These are phyloP conservation scores for Grapholita molesta DNA, from an alignment of 1,140 invertebrate genomes.

Conservation along the genomic window DNA sequence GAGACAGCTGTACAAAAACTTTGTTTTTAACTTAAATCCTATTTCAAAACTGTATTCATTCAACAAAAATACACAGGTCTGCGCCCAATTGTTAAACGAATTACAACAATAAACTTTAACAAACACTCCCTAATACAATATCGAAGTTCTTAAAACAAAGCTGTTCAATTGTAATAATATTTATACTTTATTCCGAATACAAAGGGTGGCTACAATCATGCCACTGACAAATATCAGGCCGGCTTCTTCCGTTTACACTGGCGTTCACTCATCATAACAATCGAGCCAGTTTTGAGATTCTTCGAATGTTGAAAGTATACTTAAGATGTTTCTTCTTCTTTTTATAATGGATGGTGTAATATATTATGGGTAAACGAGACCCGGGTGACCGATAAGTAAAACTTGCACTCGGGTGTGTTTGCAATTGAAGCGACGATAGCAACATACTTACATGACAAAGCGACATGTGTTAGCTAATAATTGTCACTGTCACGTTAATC, in stretches of 20 bases:
- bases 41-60: neutral
- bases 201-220: conserved; percentile 6
- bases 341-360: conserved; percentile 7
- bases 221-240: conserved; percentile 2
- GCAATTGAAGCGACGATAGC: too few species aligned
- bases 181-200: neutral
- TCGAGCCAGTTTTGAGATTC: conserved; percentile 48
- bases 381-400: neutral
- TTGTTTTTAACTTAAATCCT: neutral
- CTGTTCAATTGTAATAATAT: conserved; percentile 9
- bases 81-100: neutral
- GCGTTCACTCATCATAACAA: conserved; percentile 36
- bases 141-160: conserved; percentile 3
- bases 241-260: conserved; percentile 35
- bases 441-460: too few species aligned
- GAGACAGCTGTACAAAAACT: neutral
- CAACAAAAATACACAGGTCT: neutral
- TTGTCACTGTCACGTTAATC: too few species aligned
- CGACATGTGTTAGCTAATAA: too few species aligned
- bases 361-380: neutral
- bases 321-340: conserved; percentile 4
- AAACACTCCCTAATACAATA: conserved; percentile 10
- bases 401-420: too few species aligned
- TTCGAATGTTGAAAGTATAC: conserved; percentile 39
- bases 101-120: conserved; percentile 9